These are phyloP conservation scores for Palythoa caribaeorum DNA, from an alignment of 92 coral and sea anemone species.

Conservation along the genomic window DNA sequence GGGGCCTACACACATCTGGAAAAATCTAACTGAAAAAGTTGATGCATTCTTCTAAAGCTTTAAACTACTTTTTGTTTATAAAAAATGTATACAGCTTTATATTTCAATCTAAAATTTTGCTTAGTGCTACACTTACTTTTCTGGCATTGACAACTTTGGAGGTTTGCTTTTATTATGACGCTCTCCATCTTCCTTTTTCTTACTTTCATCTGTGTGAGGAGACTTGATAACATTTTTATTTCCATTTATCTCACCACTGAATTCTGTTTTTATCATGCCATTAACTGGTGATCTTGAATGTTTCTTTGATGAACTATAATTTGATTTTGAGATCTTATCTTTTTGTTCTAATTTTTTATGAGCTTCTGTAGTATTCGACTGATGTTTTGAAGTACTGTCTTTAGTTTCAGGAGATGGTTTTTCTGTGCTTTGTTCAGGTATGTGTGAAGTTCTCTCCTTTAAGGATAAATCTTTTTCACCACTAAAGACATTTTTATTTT, in stretches of 20 bases:
- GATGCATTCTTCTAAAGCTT: background rate
- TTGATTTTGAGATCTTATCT: background rate
- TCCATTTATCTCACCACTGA: background rate
- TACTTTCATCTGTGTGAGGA: background rate
- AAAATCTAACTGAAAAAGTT: background rate
- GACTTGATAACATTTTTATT: constrained; percentile 10
- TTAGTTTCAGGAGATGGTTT: constrained; percentile 1
- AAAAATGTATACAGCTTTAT: background rate
- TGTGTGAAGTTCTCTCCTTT: background rate
- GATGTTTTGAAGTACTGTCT: background rate
- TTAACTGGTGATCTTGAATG: constrained; percentile 24
- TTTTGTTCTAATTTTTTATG: background rate
- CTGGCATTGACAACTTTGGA: constrained; percentile 68
- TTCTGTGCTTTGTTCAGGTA: background rate
- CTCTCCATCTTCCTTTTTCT: constrained; percentile 60
- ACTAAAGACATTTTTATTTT: background rate
- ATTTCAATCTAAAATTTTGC: background rate
- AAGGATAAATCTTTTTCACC: background rate
- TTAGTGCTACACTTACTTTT: constrained; percentile 47
- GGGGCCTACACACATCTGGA: no score
- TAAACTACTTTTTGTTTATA: background rate
- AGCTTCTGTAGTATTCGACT: background rate
- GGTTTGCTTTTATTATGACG: constrained; percentile 61
- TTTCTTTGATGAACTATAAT: constrained; percentile 4
- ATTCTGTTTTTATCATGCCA: constrained; percentile 33